Percentiles rank a stretch among this genome's conserved stretches.
Evolutionary conservation across 1,140 invertebrate genomes (phyloP).

Genomic region (Coenobita brevimanus): DNA sequence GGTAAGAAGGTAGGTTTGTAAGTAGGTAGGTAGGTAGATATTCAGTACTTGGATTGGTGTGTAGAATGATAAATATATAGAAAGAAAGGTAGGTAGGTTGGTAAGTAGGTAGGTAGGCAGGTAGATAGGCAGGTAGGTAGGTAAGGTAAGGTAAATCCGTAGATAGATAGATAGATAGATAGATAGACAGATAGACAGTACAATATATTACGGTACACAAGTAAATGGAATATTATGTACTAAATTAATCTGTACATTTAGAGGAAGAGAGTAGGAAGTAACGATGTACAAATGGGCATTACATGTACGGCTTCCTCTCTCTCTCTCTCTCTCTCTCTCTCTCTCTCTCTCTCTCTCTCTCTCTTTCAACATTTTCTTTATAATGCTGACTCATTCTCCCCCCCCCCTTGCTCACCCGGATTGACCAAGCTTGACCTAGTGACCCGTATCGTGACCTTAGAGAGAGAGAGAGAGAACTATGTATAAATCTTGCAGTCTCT

Average conservation of each 20-base stretch:
- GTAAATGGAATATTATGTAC: no score
- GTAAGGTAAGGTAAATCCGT: background rate
- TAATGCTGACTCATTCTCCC: background rate
- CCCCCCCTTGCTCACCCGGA: background rate
- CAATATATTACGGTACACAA: no score
- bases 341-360: background rate
- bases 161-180: background rate
- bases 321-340: background rate
- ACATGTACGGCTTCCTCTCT: background rate
- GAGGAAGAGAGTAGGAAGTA: background rate
- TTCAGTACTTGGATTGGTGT: no score
- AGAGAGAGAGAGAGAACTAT: conserved; percentile 1
- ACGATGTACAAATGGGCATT: background rate
- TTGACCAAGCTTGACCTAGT: background rate
- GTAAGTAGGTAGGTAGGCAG: background rate
- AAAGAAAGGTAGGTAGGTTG: background rate
- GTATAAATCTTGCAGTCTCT: no score
- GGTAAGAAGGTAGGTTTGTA: no score
- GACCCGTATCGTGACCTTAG: background rate
- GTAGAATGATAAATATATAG: no score
- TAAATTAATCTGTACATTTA: background rate
- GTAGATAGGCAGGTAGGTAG: background rate
- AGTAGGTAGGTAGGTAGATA: no score
- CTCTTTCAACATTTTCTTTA: no score
- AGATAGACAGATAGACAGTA: no score